Conservation (phyloP, 2,888 invertebrate genomes). For the Ormyrus thymus region DNA sequence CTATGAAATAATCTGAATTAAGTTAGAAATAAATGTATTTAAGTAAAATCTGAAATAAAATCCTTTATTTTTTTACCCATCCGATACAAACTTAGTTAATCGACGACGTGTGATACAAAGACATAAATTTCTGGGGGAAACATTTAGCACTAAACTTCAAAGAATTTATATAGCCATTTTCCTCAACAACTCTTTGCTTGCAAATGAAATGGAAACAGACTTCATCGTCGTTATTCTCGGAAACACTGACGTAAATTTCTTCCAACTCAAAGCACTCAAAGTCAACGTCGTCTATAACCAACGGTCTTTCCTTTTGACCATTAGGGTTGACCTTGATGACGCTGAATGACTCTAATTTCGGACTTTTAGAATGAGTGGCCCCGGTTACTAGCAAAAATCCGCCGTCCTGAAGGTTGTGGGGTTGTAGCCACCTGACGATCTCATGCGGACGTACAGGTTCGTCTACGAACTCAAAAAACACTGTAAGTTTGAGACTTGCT, state of each 20-base stretch:
- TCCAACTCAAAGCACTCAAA: constrained; percentile 12
- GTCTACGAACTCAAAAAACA: constrained; percentile 5
- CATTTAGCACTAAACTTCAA: constrained; percentile 17
- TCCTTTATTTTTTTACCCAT: no score
- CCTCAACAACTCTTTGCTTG: background rate
- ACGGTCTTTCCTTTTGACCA: constrained; percentile 17
- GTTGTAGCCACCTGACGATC: constrained; percentile 24
- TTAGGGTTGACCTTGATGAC: constrained; percentile 24
- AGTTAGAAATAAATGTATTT: no score
- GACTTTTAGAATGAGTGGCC: background rate
- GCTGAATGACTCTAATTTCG: constrained; percentile 11
- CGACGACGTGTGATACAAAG: no score
- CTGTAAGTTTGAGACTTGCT: background rate
- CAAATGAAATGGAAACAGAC: constrained; percentile 45
- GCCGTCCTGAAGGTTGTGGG: constrained; percentile 24
- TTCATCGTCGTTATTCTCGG: constrained; percentile 34
- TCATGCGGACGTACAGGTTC: background rate
- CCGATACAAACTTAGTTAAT: no score
- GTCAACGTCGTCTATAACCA: constrained; percentile 10
- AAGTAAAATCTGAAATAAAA: no score
- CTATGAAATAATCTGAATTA: no score
- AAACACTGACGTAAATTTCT: constrained; percentile 1
- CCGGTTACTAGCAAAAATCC: constrained; percentile 40
- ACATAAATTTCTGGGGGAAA: no score
- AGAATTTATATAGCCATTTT: background rate